Evolutionary conservation across 2,888 invertebrate genomes (phyloP).

Genomic region (Tetranychus truncatus): DNA sequence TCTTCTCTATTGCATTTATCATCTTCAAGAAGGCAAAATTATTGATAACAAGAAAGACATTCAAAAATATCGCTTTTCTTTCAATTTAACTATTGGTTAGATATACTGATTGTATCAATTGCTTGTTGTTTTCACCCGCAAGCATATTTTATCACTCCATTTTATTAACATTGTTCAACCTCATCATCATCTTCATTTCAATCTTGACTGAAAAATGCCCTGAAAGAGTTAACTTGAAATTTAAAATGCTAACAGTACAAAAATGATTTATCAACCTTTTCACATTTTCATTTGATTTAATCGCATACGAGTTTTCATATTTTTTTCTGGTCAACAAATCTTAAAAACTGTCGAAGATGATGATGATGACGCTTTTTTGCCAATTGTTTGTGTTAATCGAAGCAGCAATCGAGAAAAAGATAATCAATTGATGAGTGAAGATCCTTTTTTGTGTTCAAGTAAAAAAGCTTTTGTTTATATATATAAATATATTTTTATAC

Average conservation of each 20-base stretch:
- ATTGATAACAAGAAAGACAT: too few relatives aligned
- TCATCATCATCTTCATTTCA: too few relatives aligned
- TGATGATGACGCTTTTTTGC: neutral
- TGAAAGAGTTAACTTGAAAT: too few relatives aligned
- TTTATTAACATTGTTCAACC: too few relatives aligned
- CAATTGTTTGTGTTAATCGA: neutral
- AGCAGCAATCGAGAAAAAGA: neutral
- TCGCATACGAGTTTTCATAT: neutral
- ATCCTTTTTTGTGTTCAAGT: neutral
- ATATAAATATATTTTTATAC: too few relatives aligned
- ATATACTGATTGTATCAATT: neutral
- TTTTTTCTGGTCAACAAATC: neutral
- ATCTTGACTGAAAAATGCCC: too few relatives aligned
- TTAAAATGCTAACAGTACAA: too few relatives aligned
- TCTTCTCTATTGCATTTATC: neutral
- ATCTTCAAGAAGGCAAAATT: too few relatives aligned
- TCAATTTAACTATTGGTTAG: too few relatives aligned
- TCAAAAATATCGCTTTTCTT: too few relatives aligned
- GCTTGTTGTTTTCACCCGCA: neutral
- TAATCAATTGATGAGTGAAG: neutral
- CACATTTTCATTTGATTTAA: neutral
- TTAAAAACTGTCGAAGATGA: neutral
- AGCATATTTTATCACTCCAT: neutral
- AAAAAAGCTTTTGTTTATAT: neutral
- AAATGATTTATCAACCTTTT: too few relatives aligned